Base-by-base conservation (phyloP, 2,113 vertebrate genomes). In the Petroica traversi region DNA sequence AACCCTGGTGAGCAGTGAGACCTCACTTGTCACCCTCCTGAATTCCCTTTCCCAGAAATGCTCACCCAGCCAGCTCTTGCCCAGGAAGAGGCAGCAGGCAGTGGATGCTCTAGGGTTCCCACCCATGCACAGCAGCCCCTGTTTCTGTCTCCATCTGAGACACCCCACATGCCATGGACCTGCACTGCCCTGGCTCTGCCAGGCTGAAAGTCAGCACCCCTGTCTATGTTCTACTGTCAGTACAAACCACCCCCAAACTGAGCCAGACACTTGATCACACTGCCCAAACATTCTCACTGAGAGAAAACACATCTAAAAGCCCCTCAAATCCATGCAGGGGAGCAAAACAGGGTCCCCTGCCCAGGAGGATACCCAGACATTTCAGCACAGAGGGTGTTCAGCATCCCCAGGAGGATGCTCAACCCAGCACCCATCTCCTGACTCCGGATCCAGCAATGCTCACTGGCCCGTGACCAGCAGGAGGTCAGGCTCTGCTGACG, bases 151-250 rank as follows among this genome's bases (percentile, higher is more conserved):
- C 68, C 17, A 20, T 6, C 41, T 52, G 38, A 57, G 64, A 71
- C 28, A 71, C 12, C 3, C 1, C 2, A 12, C 1, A 5, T 81
- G 46, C 73, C 76, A 41, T 0, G 1, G 63, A 45, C 8, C 46
- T 66, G 55, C 25, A 45, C 34, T 5, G 4, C 11, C 48, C 26
- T 5, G 2, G 36, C 20, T 77, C 41, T 85, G 18, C 34, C 1
- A 7, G n/a, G n/a, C 31, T 52, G 61, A 85, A 90, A 78, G 40
- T 49, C 68, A 2, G 26, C 40, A 40, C 8, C 24, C 17, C 12
- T 20, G 2, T 25, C 22, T 0, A 0, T 33, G 38, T 45, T 66
- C 61, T 81, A 22, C 38, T 5, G 0, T 62, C n/a, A 10, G 45
- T 48, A 19, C 41, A 76, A 85, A 61, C 11, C 59, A 62, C 22